Conservation (phyloP, 2,797 vertebrate genomes). For the Enteromius treurensis region DNA sequence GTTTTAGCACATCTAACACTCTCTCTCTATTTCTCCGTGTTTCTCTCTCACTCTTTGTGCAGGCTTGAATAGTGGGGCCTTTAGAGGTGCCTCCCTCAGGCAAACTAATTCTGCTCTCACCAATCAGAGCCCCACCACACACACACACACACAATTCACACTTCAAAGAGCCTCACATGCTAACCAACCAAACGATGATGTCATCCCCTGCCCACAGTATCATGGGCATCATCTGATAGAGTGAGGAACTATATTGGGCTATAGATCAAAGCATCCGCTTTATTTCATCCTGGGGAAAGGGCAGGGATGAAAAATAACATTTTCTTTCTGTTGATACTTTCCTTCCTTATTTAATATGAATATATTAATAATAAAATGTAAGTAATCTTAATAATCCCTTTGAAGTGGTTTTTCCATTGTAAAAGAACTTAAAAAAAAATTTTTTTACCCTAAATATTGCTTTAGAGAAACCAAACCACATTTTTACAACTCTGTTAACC, state of each 20-base stretch:
- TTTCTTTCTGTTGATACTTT: not conserved
- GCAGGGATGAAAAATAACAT: not conserved
- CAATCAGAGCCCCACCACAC: constrained; percentile 60
- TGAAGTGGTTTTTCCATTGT: not conserved
- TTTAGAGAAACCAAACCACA: not conserved
- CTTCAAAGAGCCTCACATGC: constrained; percentile 61
- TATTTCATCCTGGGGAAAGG: constrained; percentile 23
- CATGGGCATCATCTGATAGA: constrained; percentile 51
- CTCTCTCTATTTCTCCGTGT: constrained; percentile 8
- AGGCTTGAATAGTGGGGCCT: constrained; percentile 56
- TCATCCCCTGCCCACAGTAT: constrained; percentile 58
- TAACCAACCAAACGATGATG: constrained; percentile 64
- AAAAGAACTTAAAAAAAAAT: not conserved
- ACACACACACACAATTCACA: constrained; percentile 61
- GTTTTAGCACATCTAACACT: constrained; percentile 37
- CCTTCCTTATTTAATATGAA: not conserved
- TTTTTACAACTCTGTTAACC: not conserved
- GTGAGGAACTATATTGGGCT: constrained; percentile 52
- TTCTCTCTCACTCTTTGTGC: constrained; percentile 49
- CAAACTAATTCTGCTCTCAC: constrained; percentile 58
- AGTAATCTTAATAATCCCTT: not conserved
- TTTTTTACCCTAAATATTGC: not conserved
- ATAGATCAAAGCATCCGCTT: constrained; percentile 51
- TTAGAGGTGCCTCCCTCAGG: constrained; percentile 56
- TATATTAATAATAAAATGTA: too few species aligned